Evolutionary conservation across 2,113 vertebrate genomes (phyloP).

Genomic region (Mobula birostris): DNA sequence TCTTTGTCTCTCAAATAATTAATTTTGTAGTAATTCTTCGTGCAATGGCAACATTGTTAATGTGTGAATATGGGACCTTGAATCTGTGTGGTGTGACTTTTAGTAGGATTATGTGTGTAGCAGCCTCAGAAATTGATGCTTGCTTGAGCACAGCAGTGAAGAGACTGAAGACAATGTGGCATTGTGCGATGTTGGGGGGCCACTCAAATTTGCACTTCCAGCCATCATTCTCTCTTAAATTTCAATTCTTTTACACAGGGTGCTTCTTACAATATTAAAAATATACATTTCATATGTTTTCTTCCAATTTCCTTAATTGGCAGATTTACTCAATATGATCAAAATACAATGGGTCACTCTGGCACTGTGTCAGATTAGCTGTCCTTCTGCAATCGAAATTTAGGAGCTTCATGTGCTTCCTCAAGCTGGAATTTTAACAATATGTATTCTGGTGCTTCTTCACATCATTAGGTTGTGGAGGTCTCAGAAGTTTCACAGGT

Average conservation of each 20-base stretch:
- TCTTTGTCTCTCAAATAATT: background rate
- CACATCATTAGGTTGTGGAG: background rate
- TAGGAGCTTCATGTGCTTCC: background rate
- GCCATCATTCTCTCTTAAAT: background rate
- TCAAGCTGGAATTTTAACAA: background rate
- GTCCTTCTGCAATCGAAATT: background rate
- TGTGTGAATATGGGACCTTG: background rate
- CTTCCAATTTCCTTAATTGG: too few species aligned
- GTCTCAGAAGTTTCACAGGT: background rate
- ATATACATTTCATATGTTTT: too few species aligned
- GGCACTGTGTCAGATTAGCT: background rate
- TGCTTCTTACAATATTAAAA: too few species aligned
- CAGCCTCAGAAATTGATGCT: background rate
- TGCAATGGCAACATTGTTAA: background rate
- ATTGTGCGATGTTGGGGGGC: background rate
- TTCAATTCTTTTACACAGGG: background rate
- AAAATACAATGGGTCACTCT: background rate
- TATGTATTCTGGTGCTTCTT: background rate
- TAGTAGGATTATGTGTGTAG: background rate
- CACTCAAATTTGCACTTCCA: background rate
- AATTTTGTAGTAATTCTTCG: background rate
- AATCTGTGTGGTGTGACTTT: background rate
- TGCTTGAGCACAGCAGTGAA: background rate
- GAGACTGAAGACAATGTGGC: background rate
- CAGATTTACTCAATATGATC: too few species aligned